These are phyloP conservation scores for Azemiops feae DNA, from an alignment of 2,113 vertebrate genomes.

Conservation along the genomic window DNA sequence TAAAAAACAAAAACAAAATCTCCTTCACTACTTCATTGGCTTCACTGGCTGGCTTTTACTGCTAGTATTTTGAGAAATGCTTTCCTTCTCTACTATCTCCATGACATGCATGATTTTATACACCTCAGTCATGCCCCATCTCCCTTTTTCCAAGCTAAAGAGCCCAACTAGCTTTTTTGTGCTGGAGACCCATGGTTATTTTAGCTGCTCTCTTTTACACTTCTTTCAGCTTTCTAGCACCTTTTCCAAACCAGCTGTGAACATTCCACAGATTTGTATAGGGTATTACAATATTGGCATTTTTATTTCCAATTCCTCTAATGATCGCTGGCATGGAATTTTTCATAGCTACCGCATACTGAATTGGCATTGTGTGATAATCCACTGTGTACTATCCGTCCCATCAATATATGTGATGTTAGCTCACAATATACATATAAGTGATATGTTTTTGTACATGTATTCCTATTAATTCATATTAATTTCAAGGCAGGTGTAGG, in stretches of 20 bases:
- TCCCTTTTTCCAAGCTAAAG: neutral
- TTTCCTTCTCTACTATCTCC: neutral
- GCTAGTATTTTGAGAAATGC: neutral
- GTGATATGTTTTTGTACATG: neutral
- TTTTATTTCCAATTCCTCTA: neutral
- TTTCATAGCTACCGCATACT: neutral
- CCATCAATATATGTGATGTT: neutral
- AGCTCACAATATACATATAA: neutral
- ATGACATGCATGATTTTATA: neutral
- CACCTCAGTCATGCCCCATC: neutral
- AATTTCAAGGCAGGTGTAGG: neutral
- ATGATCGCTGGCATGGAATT: neutral
- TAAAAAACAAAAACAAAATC: neutral
- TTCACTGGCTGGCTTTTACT: neutral
- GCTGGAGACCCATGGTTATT: neutral
- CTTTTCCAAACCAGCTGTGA: neutral
- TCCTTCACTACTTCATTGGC: neutral
- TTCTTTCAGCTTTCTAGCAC: neutral
- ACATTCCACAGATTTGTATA: neutral
- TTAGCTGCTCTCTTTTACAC: neutral
- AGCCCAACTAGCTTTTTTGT: neutral
- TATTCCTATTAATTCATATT: neutral
- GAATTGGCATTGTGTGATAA: neutral
- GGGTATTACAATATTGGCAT: neutral
- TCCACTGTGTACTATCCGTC: neutral